phyloP scores from a whole-genome alignment of 2,888 invertebrate genomes.

The Deladenus siricidicola region DNA sequence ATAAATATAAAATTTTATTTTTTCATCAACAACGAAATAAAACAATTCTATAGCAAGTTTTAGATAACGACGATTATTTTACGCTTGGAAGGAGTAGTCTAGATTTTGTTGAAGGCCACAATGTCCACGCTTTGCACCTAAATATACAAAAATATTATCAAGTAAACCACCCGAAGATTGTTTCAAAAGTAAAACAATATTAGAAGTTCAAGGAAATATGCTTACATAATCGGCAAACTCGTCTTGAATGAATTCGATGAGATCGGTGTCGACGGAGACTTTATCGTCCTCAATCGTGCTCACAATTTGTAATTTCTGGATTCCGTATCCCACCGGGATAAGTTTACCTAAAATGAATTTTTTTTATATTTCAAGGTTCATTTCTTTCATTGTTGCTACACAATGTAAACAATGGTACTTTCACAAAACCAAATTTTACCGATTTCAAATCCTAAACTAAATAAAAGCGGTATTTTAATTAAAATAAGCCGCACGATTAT shows the following conservation, averaged over 20 bases:
- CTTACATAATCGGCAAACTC: constrained; percentile 41
- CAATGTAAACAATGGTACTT: no score
- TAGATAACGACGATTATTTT: no score
- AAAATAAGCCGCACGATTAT: no score
- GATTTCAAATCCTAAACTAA: no score
- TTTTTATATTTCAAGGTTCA: no score
- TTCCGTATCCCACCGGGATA: constrained; percentile 35
- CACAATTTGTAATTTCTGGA: constrained; percentile 50
- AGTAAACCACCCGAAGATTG: background rate
- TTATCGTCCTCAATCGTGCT: constrained; percentile 48
- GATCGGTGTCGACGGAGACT: constrained; percentile 44
- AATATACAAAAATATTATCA: background rate
- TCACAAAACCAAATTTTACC: no score
- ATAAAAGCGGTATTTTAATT: no score
- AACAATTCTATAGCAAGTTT: no score
- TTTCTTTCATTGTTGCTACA: no score
- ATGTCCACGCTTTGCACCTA: constrained; percentile 47
- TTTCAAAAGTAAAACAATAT: background rate
- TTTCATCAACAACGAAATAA: no score
- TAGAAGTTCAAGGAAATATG: background rate
- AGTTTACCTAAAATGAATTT: constrained; percentile 20
- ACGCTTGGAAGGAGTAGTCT: constrained; percentile 10
- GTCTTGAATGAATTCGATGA: constrained; percentile 40
- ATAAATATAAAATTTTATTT: no score
- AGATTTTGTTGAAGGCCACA: constrained; percentile 52